Base-by-base conservation (phyloP, 2,797 vertebrate species). In the Hafferia zeledoni region DNA sequence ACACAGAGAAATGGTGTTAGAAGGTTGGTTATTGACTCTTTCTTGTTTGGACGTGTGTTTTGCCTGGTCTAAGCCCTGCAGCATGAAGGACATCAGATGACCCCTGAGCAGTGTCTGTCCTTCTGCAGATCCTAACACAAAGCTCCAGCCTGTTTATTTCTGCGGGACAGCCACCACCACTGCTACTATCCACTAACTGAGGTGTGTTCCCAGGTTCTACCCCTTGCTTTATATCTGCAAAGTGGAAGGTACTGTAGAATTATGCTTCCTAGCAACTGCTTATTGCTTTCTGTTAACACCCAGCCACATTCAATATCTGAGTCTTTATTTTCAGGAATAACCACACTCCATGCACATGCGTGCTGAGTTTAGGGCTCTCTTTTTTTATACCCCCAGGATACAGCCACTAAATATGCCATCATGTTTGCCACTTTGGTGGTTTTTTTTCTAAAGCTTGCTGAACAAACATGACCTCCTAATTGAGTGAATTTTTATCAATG, bases 241-340 rank as follows among this genome's bases (percentile, higher is more conserved):
- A 72, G 56, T 68, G 47, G 59, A 88, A 93, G 41, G 53, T 75
- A 23, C 46, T 6, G 1, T 44, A 67, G 70, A 92, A 72, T 79
- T 87, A 82, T 65, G 63, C 77, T 77, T 88, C 83, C 69, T 82
- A 90, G 80, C 65, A 96, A 82, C 76, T 83, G 56, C 72, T 91
- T 41, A 86, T 75, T 72, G 37, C 35, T 71, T 60, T n/a, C 27
- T 27, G 69, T 60, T 63, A 91, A 72, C 41, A 65, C 30, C 47
- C 77, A 84, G 80, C 65, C 61, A 57, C 30, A 10, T 31, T 78
- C 77, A 41, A 3, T 30, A 78, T 24, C 50, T 88, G 59, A 94
- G 37, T n/a, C 55, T 74, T 61, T 88, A 52, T 72, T 88, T 89
- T 77, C 72, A 57, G 83, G 50, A 72, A 57, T 47, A 88, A 86